Conservation (phyloP, 2,888 invertebrate species). For the Heliconius aoede region DNA sequence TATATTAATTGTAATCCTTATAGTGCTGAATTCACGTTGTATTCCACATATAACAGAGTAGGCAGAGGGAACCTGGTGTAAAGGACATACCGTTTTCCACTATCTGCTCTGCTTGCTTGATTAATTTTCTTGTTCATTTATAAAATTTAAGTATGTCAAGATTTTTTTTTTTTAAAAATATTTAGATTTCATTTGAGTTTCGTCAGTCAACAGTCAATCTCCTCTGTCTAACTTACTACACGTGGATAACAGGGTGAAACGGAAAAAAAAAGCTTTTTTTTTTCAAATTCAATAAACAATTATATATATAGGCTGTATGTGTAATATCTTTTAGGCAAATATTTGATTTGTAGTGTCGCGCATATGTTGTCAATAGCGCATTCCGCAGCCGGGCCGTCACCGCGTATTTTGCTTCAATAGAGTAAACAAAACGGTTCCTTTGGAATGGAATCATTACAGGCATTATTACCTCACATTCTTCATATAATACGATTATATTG, state of each 20-base stretch:
- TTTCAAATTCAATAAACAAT: neutral
- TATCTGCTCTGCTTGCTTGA: too few relatives aligned
- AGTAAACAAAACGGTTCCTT: slow-evolving; percentile 41
- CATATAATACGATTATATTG: slow-evolving; percentile 23
- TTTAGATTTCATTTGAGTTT: too few relatives aligned
- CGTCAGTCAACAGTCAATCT: neutral
- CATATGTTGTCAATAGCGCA: slow-evolving; percentile 41
- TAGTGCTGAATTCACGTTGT: too few relatives aligned
- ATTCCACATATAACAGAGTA: too few relatives aligned
- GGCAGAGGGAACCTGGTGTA: too few relatives aligned
- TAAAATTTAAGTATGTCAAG: too few relatives aligned
- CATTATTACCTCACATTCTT: slow-evolving; percentile 38
- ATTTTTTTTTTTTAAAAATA: too few relatives aligned
- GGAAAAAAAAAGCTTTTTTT: neutral
- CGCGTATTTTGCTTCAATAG: slow-evolving; percentile 35
- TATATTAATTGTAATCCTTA: neutral
- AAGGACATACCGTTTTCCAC: too few relatives aligned
- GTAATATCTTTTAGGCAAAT: slow-evolving; percentile 17
- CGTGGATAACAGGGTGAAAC: neutral
- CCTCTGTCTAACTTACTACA: neutral
- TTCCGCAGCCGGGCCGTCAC: slow-evolving; percentile 42
- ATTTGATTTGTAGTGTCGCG: slow-evolving; percentile 27
- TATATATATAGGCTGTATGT: neutral
- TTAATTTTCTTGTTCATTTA: too few relatives aligned
- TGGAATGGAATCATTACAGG: slow-evolving; percentile 29